Evolutionary conservation across 2,113 vertebrate genomes (phyloP), one percentile per base, ranked within the genome.

Genomic region (Gambusia holbrooki): DNA sequence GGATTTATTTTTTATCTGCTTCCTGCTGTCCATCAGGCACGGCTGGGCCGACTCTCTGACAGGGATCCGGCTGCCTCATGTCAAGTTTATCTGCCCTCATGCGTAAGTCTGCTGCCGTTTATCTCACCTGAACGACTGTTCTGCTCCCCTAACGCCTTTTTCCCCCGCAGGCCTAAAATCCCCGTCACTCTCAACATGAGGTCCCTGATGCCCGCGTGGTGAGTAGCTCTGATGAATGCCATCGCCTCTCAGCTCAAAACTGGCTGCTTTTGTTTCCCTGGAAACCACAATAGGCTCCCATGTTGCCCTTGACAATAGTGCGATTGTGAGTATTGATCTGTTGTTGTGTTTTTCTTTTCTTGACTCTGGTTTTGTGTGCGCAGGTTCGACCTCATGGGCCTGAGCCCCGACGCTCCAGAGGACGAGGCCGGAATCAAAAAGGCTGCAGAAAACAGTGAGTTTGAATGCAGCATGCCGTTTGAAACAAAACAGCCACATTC

Each of bases 71-170:
- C 95, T 97, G 75, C 97, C 97, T 84, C 95, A 99, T 0, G 94
- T 99, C 92, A 99, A 99, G 77, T 97, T 97, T 79, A 99, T 99
- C 89, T 99, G 97, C 86, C 98, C 98, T 83, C 96, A 99, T 4
- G 98, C 98, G 98, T 99, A 87, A 97, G 98, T 97, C 82, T 71
- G 4, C 28, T 35, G 58, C n/a, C n/a, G 30, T 32, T 19, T 33
- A 78, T 42, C 66, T 73, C 62, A n/a, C 28, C 22, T 19, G 33
- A 33, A 35, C 25, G 51, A 5, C 22, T 5, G 10, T 67, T 66
- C 60, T 25, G 17, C 15, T 32, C 61, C 13, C 10, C 7, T 37
- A 10, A 37, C 35, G 12, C 64, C 35, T 25, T 64, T 58, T 71
- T 19, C 3, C 12, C 35, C 28, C 1, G 1, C 90, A 99, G 98